Conservation (phyloP, 2,113 vertebrate species). For the Zosterops borbonicus region DNA sequence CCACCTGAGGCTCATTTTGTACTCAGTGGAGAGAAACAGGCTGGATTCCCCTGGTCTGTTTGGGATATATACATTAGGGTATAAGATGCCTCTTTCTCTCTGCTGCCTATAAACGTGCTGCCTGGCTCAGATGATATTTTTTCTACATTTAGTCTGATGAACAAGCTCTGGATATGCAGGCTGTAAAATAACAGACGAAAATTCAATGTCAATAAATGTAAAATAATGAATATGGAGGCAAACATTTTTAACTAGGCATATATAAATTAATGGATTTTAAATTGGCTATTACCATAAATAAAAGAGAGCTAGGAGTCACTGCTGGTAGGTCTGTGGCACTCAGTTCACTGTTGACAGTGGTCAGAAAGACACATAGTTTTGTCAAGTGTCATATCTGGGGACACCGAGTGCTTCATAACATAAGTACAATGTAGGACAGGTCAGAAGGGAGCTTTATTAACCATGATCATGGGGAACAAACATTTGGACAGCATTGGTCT, state of each 20-base stretch:
- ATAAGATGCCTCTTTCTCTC: background rate
- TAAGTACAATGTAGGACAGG: background rate
- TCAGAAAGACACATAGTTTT: background rate
- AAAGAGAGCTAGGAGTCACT: background rate
- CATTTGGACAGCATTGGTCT: background rate
- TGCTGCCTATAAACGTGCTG: background rate
- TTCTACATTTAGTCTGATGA: background rate
- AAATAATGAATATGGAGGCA: background rate
- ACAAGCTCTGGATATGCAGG: background rate
- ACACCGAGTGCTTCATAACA: background rate
- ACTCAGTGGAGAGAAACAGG: background rate
- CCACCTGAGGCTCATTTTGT: background rate
- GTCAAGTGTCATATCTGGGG: background rate
- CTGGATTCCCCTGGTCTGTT: background rate
- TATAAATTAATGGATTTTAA: conserved; percentile 24
- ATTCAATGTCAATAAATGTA: conserved; percentile 5
- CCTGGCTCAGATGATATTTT: background rate
- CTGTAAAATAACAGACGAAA: conserved; percentile 18
- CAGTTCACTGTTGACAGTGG: background rate
- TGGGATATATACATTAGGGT: background rate
- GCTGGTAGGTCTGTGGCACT: background rate
- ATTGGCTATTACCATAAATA: background rate
- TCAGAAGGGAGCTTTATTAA: background rate
- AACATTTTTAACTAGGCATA: background rate
- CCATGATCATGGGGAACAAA: background rate